phyloP scores from a whole-genome alignment of 37 sponge, comb jelly and placozoan species.

The Beroe ovata region DNA sequence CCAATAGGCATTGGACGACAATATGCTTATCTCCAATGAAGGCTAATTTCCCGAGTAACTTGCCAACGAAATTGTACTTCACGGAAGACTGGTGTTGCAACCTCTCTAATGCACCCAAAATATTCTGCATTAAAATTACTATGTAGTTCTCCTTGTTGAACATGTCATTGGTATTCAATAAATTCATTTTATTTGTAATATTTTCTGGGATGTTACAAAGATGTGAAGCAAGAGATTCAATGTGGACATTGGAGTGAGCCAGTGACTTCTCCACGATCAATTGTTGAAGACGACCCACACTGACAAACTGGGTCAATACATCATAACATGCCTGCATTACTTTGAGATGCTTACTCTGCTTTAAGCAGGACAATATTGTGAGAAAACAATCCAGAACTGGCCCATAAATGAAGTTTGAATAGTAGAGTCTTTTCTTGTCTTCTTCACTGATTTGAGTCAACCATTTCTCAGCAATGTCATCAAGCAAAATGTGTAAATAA shows the following conservation, averaged over 20 bases:
- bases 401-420: slow-evolving; percentile 57
- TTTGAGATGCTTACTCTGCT: slow-evolving; percentile 48
- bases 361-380: slow-evolving; percentile 31
- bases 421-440: slow-evolving; percentile 49
- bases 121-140: slow-evolving; percentile 41
- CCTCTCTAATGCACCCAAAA: slow-evolving; percentile 43
- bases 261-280: slow-evolving; percentile 45
- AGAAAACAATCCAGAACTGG: slow-evolving; percentile 62
- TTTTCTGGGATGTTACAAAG: slow-evolving; percentile 48
- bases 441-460: slow-evolving; percentile 40
- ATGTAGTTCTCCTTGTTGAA: slow-evolving; percentile 10
- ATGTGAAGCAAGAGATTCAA: slow-evolving; percentile 38
- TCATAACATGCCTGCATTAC: slow-evolving; percentile 49
- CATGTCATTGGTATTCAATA: slow-evolving; percentile 19
- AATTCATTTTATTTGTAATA: slow-evolving; percentile 63
- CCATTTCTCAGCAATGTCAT: slow-evolving; percentile 33
- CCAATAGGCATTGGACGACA: slow-evolving; percentile 24
- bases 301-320: slow-evolving; percentile 52
- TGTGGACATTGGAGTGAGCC: slow-evolving; percentile 12
- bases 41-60: slow-evolving; percentile 32
- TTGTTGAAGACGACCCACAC: slow-evolving; percentile 42
- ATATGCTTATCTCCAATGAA: slow-evolving; percentile 39
- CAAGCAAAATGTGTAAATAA: not conserved
- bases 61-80: slow-evolving; percentile 50
- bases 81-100: slow-evolving; percentile 40